Evolutionary conservation across 1,140 invertebrate genomes (phyloP).

Genomic region (Formica selysi): DNA sequence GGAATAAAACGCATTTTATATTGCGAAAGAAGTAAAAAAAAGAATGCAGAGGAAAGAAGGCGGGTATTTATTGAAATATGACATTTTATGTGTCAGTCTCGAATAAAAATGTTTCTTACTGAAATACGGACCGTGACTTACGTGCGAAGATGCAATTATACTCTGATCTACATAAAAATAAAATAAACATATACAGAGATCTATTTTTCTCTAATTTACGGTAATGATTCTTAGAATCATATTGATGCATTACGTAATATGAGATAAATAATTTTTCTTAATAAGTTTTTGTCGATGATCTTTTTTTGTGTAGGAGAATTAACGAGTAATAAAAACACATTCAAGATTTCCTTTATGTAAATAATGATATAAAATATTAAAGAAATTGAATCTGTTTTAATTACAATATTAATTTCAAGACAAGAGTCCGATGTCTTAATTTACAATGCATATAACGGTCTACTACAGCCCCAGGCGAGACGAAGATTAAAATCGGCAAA

Average conservation of each 20-base stretch:
- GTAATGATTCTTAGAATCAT: not conserved
- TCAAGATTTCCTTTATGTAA: not conserved
- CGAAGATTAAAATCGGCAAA: conserved; percentile 12
- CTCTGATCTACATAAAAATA: not conserved
- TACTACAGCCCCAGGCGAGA: not conserved
- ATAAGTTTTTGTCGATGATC: not conserved
- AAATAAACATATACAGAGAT: not conserved
- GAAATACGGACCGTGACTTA: not conserved
- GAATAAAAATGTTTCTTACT: not conserved
- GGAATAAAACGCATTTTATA: conserved; percentile 21
- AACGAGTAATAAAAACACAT: not conserved
- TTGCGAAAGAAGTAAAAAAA: not conserved
- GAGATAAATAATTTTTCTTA: not conserved
- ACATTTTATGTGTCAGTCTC: not conserved
- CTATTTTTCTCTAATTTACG: not conserved
- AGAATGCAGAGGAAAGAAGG: not conserved
- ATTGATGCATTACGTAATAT: not conserved
- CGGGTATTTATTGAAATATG: conserved; percentile 26
- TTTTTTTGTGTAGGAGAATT: too few species aligned
- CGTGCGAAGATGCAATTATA: not conserved
- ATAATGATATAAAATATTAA: not conserved
- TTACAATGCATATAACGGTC: conserved; percentile 5
- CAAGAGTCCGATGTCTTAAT: conserved; percentile 4
- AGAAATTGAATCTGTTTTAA: not conserved
- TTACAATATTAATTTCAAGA: not conserved